Evolutionary conservation across 2,113 vertebrate genomes (phyloP), one percentile per base, ranked within the genome.

Genomic region (Salminus brasiliensis): DNA sequence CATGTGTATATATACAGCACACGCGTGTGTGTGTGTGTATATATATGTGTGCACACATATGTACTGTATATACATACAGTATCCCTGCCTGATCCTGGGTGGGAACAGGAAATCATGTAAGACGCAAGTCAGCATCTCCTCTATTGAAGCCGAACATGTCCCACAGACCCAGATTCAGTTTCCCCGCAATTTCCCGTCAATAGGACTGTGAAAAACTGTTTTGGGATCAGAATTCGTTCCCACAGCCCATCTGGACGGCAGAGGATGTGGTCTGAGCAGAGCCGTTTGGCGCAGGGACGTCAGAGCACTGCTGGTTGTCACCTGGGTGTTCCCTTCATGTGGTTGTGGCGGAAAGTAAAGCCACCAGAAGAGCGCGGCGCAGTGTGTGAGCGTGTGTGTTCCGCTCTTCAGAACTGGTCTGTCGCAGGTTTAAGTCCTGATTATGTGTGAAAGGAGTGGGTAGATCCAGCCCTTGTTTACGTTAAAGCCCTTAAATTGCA

Each of bases 281-380:
- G 67, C 79, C 74, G 69, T 57, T 66, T 86, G 85, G 72, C 67
- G 57, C 23, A 70, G 45, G 67, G 32, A 67, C 83, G 65, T 85
- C 77, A 74, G 77, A 67, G 67, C 66, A 69, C n/a, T 65, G 71
- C 81, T 21, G 7, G 75, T 65, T 32, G 86, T 88, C 85, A 84
- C 87, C 86, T 88, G 88, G 87, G 85, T 86, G 83, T 89, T 87
- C 77, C 57, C 72, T 91, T 90, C 80, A 92, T 92, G 92, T 89
- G 88, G 87, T 81, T 34, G 32, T 86, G 83, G 84, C 82, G 80
- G 88, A 89, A 88, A 88, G 89, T 88, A 88, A 74, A 81, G 6
- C 83, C 87, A 84, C 85, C 84, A 83, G 85, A 52, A 3, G 8
- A 29, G 43, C 59, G 52, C 39, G 21, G 41, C 73, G 43, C 12